Percentiles rank a stretch among this genome's conserved stretches.
Conservation (phyloP, 2,888 invertebrate species). For the Xiphydria camelus region DNA sequence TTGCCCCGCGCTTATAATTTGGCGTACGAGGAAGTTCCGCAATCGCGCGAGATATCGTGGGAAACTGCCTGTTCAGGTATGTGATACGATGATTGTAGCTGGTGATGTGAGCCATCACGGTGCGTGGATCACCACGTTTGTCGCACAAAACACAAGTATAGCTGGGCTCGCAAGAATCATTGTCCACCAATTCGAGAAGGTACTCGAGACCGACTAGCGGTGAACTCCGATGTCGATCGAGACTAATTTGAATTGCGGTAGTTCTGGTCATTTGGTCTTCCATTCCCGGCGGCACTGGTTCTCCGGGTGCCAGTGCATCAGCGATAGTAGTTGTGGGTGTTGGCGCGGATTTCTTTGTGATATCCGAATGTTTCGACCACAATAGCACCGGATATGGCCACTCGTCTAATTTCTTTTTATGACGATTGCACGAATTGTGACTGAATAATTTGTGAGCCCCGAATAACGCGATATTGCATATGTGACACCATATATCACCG, state of each 20-base stretch:
- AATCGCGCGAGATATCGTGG: slow-evolving; percentile 64
- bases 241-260: slow-evolving; percentile 60
- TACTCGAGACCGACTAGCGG: slow-evolving; percentile 77
- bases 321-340: slow-evolving; percentile 30
- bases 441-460: slow-evolving; percentile 53
- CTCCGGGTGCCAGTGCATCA: slow-evolving; percentile 63
- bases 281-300: slow-evolving; percentile 73
- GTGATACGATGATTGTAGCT: slow-evolving; percentile 76
- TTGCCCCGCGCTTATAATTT: slow-evolving; percentile 59
- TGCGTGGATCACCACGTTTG: slow-evolving; percentile 78
- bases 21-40: slow-evolving; percentile 66
- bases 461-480: slow-evolving; percentile 54
- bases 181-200: slow-evolving; percentile 72
- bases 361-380: slow-evolving; percentile 51
- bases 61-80: slow-evolving; percentile 71
- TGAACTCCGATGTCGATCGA: slow-evolving; percentile 62
- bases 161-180: slow-evolving; percentile 69
- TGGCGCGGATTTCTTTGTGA: slow-evolving; percentile 33
- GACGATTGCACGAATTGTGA: slow-evolving; percentile 55
- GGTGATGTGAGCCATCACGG: slow-evolving; percentile 77
- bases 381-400: slow-evolving; percentile 54
- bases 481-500: slow-evolving; percentile 56
- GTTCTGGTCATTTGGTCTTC: slow-evolving; percentile 64
- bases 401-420: slow-evolving; percentile 54
- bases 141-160: slow-evolving; percentile 80